A percentile compares a stretch with the other conserved stretches of the same genome.
phyloP scores from a whole-genome alignment of 2,797 vertebrate species.

The Acrocephalus scirpaceus region DNA sequence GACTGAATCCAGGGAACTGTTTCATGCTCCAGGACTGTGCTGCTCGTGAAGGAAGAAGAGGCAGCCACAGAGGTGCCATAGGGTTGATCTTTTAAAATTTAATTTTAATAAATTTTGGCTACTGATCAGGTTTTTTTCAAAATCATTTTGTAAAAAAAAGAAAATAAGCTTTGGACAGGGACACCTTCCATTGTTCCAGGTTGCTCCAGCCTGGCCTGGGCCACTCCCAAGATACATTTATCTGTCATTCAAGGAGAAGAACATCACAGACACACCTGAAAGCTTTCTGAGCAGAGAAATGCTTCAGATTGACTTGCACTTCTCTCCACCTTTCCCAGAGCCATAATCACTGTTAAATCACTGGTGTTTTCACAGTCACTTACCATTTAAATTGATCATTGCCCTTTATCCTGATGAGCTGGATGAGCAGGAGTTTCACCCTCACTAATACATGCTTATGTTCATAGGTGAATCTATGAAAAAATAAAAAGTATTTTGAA shows the following conservation, averaged over 20 bases:
- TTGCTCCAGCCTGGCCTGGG: rapidly evolving
- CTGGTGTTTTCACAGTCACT: background rate
- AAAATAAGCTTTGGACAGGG: background rate
- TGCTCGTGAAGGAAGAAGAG: background rate
- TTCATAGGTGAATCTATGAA: background rate
- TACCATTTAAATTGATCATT: background rate
- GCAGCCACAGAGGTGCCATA: rapidly evolving
- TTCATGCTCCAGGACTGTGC: background rate
- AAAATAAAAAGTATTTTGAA: background rate
- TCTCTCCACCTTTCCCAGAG: background rate
- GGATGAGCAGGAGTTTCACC: background rate
- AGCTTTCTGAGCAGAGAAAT: background rate
- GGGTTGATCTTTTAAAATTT: background rate
- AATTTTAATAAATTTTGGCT: too few relatives aligned
- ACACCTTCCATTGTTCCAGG: background rate
- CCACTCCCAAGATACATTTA: background rate
- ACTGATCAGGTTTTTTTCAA: background rate
- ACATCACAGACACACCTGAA: background rate
- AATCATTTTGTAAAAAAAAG: rapidly evolving
- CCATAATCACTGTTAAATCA: background rate
- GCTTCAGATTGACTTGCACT: background rate
- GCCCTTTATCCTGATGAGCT: background rate
- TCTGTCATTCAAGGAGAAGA: background rate
- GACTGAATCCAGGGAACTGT: background rate
- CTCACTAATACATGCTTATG: background rate